Percentiles rank a stretch among this genome's conserved stretches.
phyloP scores from a whole-genome alignment of 2,888 invertebrate species.

The Prosapia bicincta region DNA sequence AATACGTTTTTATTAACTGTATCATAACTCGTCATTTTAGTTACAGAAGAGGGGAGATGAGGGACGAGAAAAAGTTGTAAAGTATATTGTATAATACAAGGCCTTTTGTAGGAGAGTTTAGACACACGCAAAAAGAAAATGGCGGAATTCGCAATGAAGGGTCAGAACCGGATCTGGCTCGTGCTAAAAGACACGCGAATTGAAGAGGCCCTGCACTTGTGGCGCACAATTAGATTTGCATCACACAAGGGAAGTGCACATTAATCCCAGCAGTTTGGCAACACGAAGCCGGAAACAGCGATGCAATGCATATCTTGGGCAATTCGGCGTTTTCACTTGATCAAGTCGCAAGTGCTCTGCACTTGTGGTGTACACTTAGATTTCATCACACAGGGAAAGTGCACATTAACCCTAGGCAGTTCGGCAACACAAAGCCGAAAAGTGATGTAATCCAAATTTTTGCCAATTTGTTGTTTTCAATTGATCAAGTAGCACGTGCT shows the following conservation, averaged over 20 bases:
- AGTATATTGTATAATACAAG: neutral
- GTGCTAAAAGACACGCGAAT: neutral
- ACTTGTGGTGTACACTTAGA: too few species aligned
- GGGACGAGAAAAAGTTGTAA: neutral
- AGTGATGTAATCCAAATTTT: too few species aligned
- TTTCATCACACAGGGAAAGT: too few species aligned
- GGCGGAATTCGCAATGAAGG: neutral
- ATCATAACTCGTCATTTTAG: neutral
- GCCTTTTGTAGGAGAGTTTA: neutral
- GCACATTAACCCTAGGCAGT: too few species aligned
- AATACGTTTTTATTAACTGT: neutral
- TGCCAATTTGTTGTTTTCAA: too few species aligned
- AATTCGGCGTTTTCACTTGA: too few species aligned
- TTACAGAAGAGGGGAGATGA: neutral
- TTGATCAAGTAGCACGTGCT: too few species aligned
- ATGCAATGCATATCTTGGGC: too few species aligned
- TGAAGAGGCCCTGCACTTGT: neutral
- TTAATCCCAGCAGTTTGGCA: neutral
- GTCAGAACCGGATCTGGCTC: neutral
- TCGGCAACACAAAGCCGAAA: too few species aligned
- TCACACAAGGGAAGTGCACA: neutral
- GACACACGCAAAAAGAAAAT: neutral
- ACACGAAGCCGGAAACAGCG: too few species aligned
- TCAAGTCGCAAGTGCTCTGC: too few species aligned
- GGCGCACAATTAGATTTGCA: neutral